phyloP scores from a whole-genome alignment of 2,113 vertebrate species.

The Sebastes schlegelii region DNA sequence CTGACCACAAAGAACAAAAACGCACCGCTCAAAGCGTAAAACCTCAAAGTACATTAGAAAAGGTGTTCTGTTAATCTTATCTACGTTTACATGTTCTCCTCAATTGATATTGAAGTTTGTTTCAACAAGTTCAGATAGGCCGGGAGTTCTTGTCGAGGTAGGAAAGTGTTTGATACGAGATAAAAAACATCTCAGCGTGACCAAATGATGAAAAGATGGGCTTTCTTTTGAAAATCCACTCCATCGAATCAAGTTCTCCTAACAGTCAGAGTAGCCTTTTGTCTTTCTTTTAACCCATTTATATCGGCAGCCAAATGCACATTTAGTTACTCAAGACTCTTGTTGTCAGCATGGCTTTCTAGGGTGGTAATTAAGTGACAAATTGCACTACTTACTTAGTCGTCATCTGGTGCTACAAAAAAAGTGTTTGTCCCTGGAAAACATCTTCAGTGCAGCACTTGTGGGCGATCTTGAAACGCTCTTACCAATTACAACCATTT shows the following conservation, averaged over 20 bases:
- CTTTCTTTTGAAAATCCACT: constrained; percentile 10
- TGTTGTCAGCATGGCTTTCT: not conserved
- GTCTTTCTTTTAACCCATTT: not conserved
- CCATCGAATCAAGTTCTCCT: not conserved
- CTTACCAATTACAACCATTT: not conserved
- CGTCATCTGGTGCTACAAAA: not conserved
- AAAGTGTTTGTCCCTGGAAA: not conserved
- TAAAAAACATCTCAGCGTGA: constrained; percentile 9
- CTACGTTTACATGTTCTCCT: constrained; percentile 7
- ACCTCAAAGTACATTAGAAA: constrained; percentile 25
- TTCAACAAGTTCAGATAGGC: not conserved
- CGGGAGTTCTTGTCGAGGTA: not conserved
- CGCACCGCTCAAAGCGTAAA: not conserved
- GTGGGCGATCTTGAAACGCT: not conserved
- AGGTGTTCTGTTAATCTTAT: constrained; percentile 20
- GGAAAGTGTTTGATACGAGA: constrained; percentile 21
- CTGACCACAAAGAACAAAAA: constrained; percentile 41
- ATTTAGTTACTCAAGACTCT: not conserved
- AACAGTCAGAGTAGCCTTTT: not conserved
- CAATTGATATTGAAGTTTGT: not conserved
- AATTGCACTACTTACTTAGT: not conserved
- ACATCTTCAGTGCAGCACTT: not conserved
- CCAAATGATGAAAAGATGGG: constrained; percentile 16
- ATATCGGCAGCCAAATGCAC: not conserved
- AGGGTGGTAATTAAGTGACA: not conserved